Evolutionary conservation across 2,797 vertebrate genomes (phyloP).

Genomic region (Etheostoma nigrum): DNA sequence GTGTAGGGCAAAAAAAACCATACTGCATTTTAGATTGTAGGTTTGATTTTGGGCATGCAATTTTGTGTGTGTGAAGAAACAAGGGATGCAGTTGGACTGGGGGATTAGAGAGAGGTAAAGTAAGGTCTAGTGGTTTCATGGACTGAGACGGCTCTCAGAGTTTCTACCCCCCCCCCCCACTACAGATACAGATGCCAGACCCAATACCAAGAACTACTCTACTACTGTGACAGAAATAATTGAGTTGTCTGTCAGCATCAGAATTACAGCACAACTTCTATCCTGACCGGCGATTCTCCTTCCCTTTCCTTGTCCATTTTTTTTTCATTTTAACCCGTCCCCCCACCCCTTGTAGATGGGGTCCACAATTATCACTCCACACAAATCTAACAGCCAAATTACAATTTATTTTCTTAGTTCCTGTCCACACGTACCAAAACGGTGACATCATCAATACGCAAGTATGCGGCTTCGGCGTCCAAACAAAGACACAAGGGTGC

Average conservation of each 20-base stretch:
- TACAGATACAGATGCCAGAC: slow-evolving; percentile 53
- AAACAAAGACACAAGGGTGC: no score
- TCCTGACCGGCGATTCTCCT: slow-evolving; percentile 13
- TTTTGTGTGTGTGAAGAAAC: not conserved
- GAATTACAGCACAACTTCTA: slow-evolving; percentile 34
- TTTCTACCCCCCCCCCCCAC: slow-evolving; percentile 17
- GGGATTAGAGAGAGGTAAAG: slow-evolving; percentile 13
- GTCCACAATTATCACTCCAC: not conserved
- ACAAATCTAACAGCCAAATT: slow-evolving; percentile 16
- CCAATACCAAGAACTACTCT: slow-evolving; percentile 54
- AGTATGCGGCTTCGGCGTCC: no score
- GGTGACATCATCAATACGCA: no score
- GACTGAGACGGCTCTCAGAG: slow-evolving; percentile 45
- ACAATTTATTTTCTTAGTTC: slow-evolving; percentile 3
- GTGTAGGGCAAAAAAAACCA: not conserved
- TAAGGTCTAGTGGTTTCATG: slow-evolving; percentile 49
- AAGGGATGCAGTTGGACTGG: not conserved
- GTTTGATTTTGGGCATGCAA: not conserved
- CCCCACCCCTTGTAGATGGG: slow-evolving; percentile 3
- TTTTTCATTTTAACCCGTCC: slow-evolving; percentile 12
- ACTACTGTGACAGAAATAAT: slow-evolving; percentile 72
- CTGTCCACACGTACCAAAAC: no score
- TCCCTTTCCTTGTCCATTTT: slow-evolving; percentile 2
- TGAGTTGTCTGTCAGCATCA: slow-evolving; percentile 69
- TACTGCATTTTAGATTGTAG: slow-evolving; percentile 8